Conservation (phyloP, 2,797 vertebrate genomes). For the Semotilus atromaculatus region DNA sequence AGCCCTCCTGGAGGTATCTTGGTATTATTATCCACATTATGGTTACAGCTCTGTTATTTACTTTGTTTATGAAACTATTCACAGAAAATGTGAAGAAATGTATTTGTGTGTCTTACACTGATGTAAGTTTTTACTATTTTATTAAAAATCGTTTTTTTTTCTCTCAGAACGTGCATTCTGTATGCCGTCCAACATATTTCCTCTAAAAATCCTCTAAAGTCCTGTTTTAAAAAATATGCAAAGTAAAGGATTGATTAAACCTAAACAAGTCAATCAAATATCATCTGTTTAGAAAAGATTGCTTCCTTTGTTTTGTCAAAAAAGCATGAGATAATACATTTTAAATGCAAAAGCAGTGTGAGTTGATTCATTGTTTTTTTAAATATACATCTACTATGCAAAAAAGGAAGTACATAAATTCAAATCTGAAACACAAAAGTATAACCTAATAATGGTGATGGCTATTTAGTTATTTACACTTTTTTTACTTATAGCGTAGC, state of each 20-base stretch:
- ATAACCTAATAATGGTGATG: no score
- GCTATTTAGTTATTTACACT: not conserved
- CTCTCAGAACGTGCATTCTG: not conserved
- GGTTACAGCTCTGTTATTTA: not conserved
- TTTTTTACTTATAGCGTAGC: not conserved
- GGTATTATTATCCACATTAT: not conserved
- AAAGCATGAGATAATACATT: not conserved
- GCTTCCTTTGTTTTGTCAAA: not conserved
- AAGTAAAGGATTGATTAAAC: not conserved
- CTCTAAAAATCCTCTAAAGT: not conserved
- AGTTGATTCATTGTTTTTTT: not conserved
- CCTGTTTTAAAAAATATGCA: constrained; percentile 21
- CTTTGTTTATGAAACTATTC: not conserved
- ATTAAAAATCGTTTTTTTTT: not conserved
- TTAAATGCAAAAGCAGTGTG: not conserved
- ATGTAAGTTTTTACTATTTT: not conserved
- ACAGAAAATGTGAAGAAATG: not conserved
- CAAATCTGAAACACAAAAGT: no score
- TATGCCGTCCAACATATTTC: not conserved
- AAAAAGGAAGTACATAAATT: not conserved
- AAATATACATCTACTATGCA: not conserved
- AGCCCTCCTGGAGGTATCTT: not conserved
- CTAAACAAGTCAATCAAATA: not conserved
- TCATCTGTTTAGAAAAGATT: not conserved
- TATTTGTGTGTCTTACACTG: not conserved